Evolutionary conservation across 2,797 vertebrate genomes (phyloP).

Genomic region (Prunella strophiata): DNA sequence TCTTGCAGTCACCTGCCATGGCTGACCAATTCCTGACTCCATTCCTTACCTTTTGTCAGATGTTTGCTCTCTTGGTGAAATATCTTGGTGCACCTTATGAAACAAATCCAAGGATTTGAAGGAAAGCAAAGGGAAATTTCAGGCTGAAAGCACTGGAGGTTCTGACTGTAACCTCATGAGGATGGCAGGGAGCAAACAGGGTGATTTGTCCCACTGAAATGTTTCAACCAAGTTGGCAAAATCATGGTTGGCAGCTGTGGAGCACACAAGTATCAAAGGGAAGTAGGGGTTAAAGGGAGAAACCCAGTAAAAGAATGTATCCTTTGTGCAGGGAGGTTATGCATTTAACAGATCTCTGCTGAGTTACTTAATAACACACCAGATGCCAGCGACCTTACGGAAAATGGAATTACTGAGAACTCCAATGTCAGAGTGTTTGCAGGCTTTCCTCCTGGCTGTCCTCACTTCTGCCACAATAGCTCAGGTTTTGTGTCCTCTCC

Average conservation of each 20-base stretch:
- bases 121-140: neutral
- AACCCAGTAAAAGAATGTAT: neutral
- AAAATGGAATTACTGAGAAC: neutral
- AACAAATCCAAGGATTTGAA: neutral
- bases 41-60: neutral
- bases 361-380: neutral
- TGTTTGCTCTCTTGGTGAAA: neutral
- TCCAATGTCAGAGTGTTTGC: neutral
- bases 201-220: neutral
- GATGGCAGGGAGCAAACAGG: neutral
- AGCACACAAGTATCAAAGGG: neutral
- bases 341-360: slow-evolving; percentile 6
- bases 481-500: neutral
- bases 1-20: neutral
- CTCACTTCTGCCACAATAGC: neutral
- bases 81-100: neutral
- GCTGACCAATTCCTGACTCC: neutral
- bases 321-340: neutral
- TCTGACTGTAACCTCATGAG: neutral
- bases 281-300: neutral
- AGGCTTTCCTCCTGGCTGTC: neutral
- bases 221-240: neutral
- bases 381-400: neutral
- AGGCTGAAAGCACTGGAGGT: neutral
- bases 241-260: neutral